Evolutionary conservation across 2,888 invertebrate genomes (phyloP).

Genomic region (Apodemia duryi): DNA sequence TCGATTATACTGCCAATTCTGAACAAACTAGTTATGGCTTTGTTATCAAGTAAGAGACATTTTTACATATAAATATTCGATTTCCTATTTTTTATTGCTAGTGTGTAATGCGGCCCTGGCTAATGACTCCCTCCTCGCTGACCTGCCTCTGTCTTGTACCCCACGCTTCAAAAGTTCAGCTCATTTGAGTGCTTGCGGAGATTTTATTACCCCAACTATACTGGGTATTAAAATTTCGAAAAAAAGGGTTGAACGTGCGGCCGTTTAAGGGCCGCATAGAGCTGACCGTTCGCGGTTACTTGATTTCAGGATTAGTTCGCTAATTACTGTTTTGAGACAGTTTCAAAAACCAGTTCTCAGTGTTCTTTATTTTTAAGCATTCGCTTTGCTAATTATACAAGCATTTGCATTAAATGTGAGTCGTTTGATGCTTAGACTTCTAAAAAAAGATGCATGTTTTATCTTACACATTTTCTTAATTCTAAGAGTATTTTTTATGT

Average conservation of each 20-base stretch:
- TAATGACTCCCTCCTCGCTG: conserved; percentile 68
- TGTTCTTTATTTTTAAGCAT: conserved; percentile 34
- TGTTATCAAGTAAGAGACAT: too few relatives aligned
- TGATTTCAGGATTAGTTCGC: conserved; percentile 64
- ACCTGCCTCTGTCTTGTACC: conserved; percentile 73
- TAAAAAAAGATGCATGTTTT: neutral
- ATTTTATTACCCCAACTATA: conserved; percentile 78
- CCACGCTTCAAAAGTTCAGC: conserved; percentile 78
- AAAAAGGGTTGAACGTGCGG: conserved; percentile 64
- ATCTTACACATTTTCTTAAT: neutral
- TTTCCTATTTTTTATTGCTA: too few relatives aligned
- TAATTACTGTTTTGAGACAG: conserved; percentile 69
- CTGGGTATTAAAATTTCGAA: conserved; percentile 64
- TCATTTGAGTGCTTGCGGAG: conserved; percentile 77
- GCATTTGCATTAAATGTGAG: conserved; percentile 13
- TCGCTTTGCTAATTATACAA: conserved; percentile 20
- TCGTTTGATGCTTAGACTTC: neutral
- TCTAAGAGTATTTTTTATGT: too few relatives aligned
- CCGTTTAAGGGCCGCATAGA: conserved; percentile 58
- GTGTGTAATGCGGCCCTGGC: conserved; percentile 49
- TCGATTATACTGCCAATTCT: too few relatives aligned
- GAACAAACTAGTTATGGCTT: too few relatives aligned
- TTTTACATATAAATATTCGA: too few relatives aligned
- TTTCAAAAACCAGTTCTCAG: conserved; percentile 45
- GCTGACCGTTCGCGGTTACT: conserved; percentile 70